phyloP scores from a whole-genome alignment of 2,797 vertebrate genomes.

The Helicolenus hilgendorfi region DNA sequence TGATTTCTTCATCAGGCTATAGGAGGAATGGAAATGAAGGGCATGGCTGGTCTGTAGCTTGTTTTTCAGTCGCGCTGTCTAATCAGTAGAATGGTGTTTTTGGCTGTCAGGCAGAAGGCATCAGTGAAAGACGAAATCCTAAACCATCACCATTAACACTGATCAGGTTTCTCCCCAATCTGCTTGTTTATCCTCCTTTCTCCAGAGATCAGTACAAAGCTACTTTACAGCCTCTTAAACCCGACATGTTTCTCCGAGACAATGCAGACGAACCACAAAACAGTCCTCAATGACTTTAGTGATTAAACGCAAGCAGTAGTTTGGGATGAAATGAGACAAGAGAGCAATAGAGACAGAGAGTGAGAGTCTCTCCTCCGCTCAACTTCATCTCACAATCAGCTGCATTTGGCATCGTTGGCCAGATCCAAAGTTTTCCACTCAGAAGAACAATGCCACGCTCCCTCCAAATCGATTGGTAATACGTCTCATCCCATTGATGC shows the following conservation, averaged over 20 bases:
- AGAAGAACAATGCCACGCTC: constrained; percentile 85
- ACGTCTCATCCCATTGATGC: constrained; percentile 90
- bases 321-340: constrained; percentile 69
- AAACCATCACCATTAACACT: constrained; percentile 84
- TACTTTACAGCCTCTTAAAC: constrained; percentile 83
- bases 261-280: constrained; percentile 76
- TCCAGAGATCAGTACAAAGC: constrained; percentile 84
- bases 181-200: constrained; percentile 86
- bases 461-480: constrained; percentile 91
- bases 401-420: constrained; percentile 74
- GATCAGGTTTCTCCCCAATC: constrained; percentile 85
- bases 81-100: constrained; percentile 75
- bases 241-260: constrained; percentile 77
- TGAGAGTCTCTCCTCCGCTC: constrained; percentile 41
- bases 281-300: constrained; percentile 78
- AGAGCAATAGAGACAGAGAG: constrained; percentile 40
- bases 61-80: constrained; percentile 37
- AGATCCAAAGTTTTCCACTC: constrained; percentile 86
- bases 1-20: constrained; percentile 2
- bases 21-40: constrained; percentile 17
- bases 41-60: background rate
- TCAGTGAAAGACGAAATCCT: constrained; percentile 78
- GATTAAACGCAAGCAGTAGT: constrained; percentile 81
- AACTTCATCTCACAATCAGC: constrained; percentile 81
- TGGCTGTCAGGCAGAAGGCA: constrained; percentile 71